Evolutionary conservation across 2,888 invertebrate species (phyloP).

Genomic region (Cepaea hortensis): DNA sequence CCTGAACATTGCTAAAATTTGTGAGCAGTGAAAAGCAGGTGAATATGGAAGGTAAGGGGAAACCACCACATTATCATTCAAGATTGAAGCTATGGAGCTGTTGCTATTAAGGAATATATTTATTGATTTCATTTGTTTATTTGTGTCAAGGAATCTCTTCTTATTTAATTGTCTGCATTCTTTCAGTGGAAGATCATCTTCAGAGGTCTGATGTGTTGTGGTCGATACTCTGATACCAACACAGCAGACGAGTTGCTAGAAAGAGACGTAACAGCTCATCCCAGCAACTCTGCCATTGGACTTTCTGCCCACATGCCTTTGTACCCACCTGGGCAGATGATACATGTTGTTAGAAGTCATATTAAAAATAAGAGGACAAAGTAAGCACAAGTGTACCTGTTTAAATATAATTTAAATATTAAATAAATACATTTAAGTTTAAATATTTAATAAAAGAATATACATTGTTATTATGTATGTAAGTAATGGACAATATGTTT

Average conservation of each 20-base stretch:
- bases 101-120: background rate
- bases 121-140: background rate
- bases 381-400: background rate
- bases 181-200: conserved; percentile 90
- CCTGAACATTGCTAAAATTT: no score
- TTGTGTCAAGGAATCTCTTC: background rate
- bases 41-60: no score
- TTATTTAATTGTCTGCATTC: background rate
- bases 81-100: no score
- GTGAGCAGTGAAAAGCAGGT: no score
- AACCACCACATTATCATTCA: no score
- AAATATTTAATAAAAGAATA: no score
- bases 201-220: conserved; percentile 83
- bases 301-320: conserved; percentile 85
- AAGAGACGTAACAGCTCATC: conserved; percentile 72
- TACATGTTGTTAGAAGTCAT: conserved; percentile 90
- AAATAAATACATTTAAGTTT: no score
- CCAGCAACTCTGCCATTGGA: conserved; percentile 81
- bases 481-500: no score
- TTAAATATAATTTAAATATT: no score
- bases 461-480: no score
- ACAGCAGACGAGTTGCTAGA: conserved; percentile 64
- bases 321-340: conserved; percentile 89
- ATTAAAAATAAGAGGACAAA: conserved; percentile 81
- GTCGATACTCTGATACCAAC: conserved; percentile 53